A percentile compares a stretch with the other conserved stretches of the same genome.
Conservation (phyloP, 2,797 vertebrate genomes). For the Tiaroga cobitis region DNA sequence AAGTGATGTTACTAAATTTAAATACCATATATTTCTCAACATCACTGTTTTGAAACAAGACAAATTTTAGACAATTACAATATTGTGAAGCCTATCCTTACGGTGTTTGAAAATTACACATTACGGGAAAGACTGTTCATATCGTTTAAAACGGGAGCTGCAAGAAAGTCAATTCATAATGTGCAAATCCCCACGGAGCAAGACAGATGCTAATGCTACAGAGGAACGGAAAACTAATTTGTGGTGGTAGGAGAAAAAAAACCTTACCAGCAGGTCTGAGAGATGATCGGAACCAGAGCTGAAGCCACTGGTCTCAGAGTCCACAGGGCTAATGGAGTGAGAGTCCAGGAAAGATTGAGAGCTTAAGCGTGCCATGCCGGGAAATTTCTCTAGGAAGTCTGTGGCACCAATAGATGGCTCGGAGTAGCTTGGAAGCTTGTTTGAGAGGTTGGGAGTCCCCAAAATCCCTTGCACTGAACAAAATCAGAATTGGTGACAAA, state of each 20-base stretch:
- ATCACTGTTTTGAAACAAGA: background rate
- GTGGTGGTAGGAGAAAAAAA: background rate
- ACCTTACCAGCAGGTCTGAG: constrained; percentile 88
- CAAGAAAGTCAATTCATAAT: background rate
- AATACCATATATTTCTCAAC: no score
- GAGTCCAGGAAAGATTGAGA: constrained; percentile 91
- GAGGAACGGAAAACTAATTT: background rate
- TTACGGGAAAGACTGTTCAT: background rate
- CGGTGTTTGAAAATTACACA: background rate
- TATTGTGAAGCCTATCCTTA: no score
- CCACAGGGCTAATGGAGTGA: constrained; percentile 95
- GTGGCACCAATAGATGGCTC: constrained; percentile 82
- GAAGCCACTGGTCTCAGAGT: constrained; percentile 97
- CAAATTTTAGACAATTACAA: background rate
- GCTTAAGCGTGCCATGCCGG: constrained; percentile 83
- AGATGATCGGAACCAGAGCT: constrained; percentile 98
- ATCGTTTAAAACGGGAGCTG: fast-evolving
- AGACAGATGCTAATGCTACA: background rate
- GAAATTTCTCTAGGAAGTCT: constrained; percentile 91
- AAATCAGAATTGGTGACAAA: background rate
- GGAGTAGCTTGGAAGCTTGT: constrained; percentile 85
- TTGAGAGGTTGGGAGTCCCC: constrained; percentile 85
- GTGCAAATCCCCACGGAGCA: no score
- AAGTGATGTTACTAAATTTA: no score
- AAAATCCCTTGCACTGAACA: constrained; percentile 87